Base-by-base conservation (phyloP, 2,113 vertebrate genomes). In the Cottus gobio region DNA sequence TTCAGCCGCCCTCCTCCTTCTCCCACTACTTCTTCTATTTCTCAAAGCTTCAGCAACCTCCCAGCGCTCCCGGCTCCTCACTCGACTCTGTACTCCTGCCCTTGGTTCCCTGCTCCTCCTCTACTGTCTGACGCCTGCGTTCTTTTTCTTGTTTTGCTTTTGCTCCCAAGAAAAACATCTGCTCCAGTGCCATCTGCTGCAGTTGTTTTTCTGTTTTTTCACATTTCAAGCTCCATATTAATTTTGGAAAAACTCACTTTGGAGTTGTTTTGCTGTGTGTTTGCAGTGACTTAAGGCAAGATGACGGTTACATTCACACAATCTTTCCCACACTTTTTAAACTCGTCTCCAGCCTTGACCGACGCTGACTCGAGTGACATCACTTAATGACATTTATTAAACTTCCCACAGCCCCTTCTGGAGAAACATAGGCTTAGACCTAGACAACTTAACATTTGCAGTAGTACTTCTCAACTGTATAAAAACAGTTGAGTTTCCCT, bases 1-100 rank as follows among this genome's bases (percentile, higher is more conserved):
- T 94, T 87, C 62, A 83, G 63, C 83, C 67, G 16, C 57, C 83
- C 63, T 66, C 39, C n/a, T 65, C 18, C 58, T 75, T 22, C 77
- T 63, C 1, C 36, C 24, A 1, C 36, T 34, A 11, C 20, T 64
- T 42, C 80, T 78, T 46, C 77, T 60, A 71, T 79, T 76, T 36
- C 58, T 60, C 30, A 62, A 67, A 68, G 75, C 28, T 70, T 77
- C 63, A 70, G 58, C 68, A 39, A 12, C 36, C 61, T 75, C 64
- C 36, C 34, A 7, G 20, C 18, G 11, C 71, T 80, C 61, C 57
- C 79, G 63, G 61, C 58, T 85, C 37, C 50, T 62, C 71, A 69
- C 82, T 87, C 68, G 71, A 80, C 31, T 62, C 60, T 18, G 6
- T 54, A 28, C 58, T 61, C 18, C 44, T 61, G 39, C 56, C 34